A percentile compares a stretch with the other conserved stretches of the same genome.
Conservation (phyloP, 2,113 vertebrate genomes). For the Ictalurus punctatus region DNA sequence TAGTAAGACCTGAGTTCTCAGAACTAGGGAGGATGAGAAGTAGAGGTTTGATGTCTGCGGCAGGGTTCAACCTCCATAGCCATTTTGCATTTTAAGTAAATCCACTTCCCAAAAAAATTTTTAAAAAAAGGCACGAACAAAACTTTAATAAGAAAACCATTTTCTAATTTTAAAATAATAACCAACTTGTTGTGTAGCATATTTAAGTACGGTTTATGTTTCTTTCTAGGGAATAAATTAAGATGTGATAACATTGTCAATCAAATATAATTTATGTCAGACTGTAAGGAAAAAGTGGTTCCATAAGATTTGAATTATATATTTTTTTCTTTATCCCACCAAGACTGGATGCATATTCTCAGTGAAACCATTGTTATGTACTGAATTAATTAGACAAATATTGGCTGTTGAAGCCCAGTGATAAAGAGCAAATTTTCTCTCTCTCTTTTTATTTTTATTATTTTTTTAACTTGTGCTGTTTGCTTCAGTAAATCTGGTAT, state of each 20-base stretch:
- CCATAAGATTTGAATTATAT: background rate
- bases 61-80: conserved; percentile 31
- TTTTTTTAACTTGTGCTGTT: background rate
- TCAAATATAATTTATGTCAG: background rate
- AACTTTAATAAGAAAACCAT: conserved; percentile 15
- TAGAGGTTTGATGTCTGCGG: conserved; percentile 19
- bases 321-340: background rate
- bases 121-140: background rate
- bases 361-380: background rate
- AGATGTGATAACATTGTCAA: background rate
- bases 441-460: background rate
- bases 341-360: background rate
- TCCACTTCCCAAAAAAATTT: background rate
- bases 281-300: background rate
- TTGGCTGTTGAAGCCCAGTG: background rate
- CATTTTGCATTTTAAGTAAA: conserved; percentile 38
- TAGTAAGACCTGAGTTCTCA: conserved; percentile 22
- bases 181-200: background rate
- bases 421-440: background rate
- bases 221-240: background rate
- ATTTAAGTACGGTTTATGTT: background rate
- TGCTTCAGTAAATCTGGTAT: conserved; percentile 9
- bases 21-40: background rate
- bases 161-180: conserved; percentile 35
- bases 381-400: background rate